Evolutionary conservation across 1,140 invertebrate species (phyloP), one percentile per base, ranked within the genome.

Genomic region (Cryptotermes secundus): DNA sequence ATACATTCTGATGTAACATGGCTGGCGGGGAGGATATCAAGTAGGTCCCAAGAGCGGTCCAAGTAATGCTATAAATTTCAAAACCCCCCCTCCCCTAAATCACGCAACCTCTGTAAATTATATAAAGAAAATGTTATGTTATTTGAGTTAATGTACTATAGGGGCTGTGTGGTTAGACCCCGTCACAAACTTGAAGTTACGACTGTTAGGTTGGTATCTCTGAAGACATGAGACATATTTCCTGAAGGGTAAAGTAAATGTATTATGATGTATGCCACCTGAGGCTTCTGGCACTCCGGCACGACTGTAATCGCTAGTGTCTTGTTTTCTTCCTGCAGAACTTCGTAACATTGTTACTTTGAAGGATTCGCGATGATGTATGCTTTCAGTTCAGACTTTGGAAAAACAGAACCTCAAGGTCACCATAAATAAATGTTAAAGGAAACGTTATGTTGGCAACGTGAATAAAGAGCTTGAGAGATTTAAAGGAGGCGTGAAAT

Each of bases 21-120:
- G 38, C 38, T 12, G 38, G 53, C 53, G 4, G 7, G 59, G 31
- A 26, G 3, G 59, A 26, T 72, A 72, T 16, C 24, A 59, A 59
- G 53, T 2, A 12, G n/a, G 26, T 72, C 59, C 31, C 59, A 6
- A 6, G 59, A 31, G 59, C n/a, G 14, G 59, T n/a, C 26, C 59
- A 72, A 72, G 59, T 72, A 72, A 72, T 72, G 59, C 59, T 31
- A 72, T 72, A 72, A 72, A 72, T 72, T 72, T n/a, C 59, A 12
- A 31, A 72, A n/a, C 26, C 6, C 26, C 26, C 26, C 6, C 26
- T 6, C n/a, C 26, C n/a, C n/a, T 72, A 72, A 72, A 72, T 72
- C 59, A 72, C 16, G 31, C n/a, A 14, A 72, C 59, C 59, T 31
- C 6, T 72, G n/a, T 72, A 72, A 72, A 72, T 72, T 72, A 72